Conservation (phyloP, 2,113 vertebrate species). For the Hoplias malabaricus region DNA sequence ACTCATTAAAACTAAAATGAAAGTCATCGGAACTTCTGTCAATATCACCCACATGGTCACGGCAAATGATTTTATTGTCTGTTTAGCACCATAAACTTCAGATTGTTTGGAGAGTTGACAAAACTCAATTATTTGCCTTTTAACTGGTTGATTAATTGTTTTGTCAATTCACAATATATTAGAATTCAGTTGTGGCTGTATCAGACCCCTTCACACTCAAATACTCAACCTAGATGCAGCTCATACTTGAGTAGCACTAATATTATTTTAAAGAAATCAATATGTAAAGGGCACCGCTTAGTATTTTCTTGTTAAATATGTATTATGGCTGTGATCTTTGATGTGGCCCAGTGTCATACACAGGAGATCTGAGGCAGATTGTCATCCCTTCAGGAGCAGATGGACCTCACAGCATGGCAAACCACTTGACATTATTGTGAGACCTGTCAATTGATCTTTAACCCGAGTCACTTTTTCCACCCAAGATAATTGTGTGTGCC, state of each 20-base stretch:
- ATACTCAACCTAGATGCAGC: background rate
- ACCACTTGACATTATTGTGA: conserved; percentile 74
- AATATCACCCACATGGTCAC: conserved; percentile 22
- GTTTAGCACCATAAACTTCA: conserved; percentile 25
- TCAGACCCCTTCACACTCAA: background rate
- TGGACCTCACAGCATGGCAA: conserved; percentile 63
- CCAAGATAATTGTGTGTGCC: conserved; percentile 73
- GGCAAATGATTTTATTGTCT: conserved; percentile 13
- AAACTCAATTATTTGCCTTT: conserved; percentile 52
- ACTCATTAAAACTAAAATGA: background rate
- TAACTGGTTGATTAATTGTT: conserved; percentile 45
- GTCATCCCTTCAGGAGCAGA: conserved; percentile 65
- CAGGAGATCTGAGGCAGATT: conserved; percentile 55
- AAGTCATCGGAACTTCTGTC: conserved; percentile 17
- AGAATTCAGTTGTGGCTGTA: conserved; percentile 19
- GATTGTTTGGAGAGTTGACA: conserved; percentile 25
- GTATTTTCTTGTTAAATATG: conserved; percentile 25
- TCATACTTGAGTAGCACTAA: background rate
- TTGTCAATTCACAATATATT: conserved; percentile 43
- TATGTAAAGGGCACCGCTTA: background rate
- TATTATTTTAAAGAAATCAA: conserved; percentile 9
- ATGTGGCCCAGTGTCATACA: conserved; percentile 16
- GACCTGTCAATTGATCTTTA: conserved; percentile 73
- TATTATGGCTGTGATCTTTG: background rate
- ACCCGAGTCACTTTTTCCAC: conserved; percentile 63